Evolutionary conservation across 1,140 invertebrate genomes (phyloP), one percentile per base, ranked within the genome.

Genomic region (Dufourea novaeangliae): DNA sequence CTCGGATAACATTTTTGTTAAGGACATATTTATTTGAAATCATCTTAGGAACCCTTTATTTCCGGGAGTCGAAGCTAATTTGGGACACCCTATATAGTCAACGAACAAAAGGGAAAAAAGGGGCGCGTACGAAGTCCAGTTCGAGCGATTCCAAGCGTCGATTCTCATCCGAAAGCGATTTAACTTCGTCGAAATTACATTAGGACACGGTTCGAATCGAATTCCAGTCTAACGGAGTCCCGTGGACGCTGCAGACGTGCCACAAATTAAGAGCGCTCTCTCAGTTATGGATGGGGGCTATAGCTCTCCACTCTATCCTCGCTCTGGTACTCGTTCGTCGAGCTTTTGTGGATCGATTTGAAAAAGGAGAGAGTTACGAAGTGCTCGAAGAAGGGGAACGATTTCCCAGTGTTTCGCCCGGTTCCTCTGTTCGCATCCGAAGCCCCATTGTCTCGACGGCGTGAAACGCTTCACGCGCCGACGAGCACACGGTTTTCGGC

Each of bases 231-330:
- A 46, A 57, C 41, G 63, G 52, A 75, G 52, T 41, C 39, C 44
- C 52, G 72, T 25, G 52, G 73, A 41, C 64, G 52, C n/a, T 46
- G 52, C 52, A 25, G 17, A 39, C 39, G 63, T 32, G 73, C 52
- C 46, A 75, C 64, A 69, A 76, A 76, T 76, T 76, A 76, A 69
- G 73, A 76, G 64, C 34, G 39, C 63, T 50, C 34, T 17, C 32
- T 22, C 20, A n/a, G 0, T n/a, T 17, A 20, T 29, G 56, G 32
- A 61, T 1, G 34, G n/a, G 52, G 54, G 54, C 10, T 6, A 14
- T 11, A 1, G 34, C 7, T 20, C 14, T 14, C 25, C 17, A 1
- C 10, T 12, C 17, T 17, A n/a, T 27, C 20, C 25, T 0, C 20
- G 10, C 2, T 3, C 17, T 68, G 72, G 34, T 22, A 34, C 29